phyloP scores from a whole-genome alignment of 2,113 vertebrate genomes.

The Perccottus glenii region DNA sequence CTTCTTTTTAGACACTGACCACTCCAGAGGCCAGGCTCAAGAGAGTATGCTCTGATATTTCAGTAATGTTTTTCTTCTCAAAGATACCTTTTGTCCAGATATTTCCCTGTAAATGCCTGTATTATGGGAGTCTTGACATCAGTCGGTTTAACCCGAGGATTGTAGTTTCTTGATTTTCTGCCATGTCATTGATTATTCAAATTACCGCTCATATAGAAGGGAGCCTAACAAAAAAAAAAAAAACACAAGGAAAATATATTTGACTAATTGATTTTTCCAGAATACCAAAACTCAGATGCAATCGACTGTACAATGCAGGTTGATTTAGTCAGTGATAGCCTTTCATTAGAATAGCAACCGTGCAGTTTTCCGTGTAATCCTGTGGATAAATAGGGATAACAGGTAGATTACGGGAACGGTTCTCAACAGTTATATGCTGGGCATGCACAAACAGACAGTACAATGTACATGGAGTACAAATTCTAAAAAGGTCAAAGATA shows the following conservation, averaged over 20 bases:
- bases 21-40: slow-evolving; percentile 5
- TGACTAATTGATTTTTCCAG: not conserved
- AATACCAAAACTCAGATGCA: not conserved
- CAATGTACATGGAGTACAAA: not conserved
- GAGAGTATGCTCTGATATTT: not conserved
- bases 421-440: slow-evolving; percentile 16
- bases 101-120: not conserved
- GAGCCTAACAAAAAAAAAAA: not conserved
- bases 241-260: not conserved
- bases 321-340: slow-evolving; percentile 12
- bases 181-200: no score
- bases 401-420: slow-evolving; percentile 39
- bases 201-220: no score
- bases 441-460: slow-evolving; percentile 1
- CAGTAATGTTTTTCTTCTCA: not conserved
- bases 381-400: slow-evolving; percentile 47
- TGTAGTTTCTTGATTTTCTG: no score
- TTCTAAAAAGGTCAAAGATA: not conserved
- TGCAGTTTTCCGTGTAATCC: slow-evolving; percentile 33
- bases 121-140: not conserved
- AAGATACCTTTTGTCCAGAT: not conserved
- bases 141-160: not conserved
- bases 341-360: slow-evolving; percentile 4
- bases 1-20: slow-evolving; percentile 33
- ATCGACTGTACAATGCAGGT: not conserved